phyloP scores from a whole-genome alignment of 2,888 invertebrate genomes.

The Phoenoteleia sp. region DNA sequence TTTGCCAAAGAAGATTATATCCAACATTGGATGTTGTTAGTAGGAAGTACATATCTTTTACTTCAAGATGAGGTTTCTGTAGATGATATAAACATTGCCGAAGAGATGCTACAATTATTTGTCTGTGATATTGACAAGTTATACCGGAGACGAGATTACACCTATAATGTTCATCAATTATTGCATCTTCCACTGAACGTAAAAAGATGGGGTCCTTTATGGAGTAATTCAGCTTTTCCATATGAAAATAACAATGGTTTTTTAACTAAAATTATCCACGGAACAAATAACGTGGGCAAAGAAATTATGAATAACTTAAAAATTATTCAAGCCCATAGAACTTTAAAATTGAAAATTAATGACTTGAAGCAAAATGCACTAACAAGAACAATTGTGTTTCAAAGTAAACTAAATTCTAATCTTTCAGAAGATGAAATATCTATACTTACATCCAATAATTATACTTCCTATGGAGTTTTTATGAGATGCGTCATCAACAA shows the following conservation, averaged over 20 bases:
- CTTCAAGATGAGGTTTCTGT: not conserved
- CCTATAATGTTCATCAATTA: slow-evolving; percentile 5
- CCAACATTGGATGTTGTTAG: slow-evolving; percentile 44
- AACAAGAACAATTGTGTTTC: not conserved
- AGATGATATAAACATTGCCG: slow-evolving; percentile 2
- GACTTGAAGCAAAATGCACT: not conserved
- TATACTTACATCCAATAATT: too few species aligned
- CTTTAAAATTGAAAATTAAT: not conserved
- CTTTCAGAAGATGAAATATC: too few species aligned
- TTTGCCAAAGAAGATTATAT: slow-evolving; percentile 7
- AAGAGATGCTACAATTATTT: slow-evolving; percentile 8
- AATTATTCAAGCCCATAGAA: slow-evolving; percentile 11
- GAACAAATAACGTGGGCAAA: not conserved
- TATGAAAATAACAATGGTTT: slow-evolving; percentile 30
- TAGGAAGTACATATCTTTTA: not conserved
- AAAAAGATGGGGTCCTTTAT: slow-evolving; percentile 7
- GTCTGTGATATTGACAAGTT: not conserved
- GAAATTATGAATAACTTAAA: slow-evolving; percentile 41
- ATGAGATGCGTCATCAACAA: too few species aligned
- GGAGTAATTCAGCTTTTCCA: slow-evolving; percentile 11
- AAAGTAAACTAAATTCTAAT: not conserved
- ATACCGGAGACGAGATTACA: not conserved
- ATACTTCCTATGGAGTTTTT: too few species aligned
- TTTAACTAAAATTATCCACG: slow-evolving; percentile 22
- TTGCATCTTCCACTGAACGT: not conserved